Evolutionary conservation across 2,797 vertebrate species (phyloP), one percentile per base, ranked within the genome.

Genomic region (Morus bassanus): DNA sequence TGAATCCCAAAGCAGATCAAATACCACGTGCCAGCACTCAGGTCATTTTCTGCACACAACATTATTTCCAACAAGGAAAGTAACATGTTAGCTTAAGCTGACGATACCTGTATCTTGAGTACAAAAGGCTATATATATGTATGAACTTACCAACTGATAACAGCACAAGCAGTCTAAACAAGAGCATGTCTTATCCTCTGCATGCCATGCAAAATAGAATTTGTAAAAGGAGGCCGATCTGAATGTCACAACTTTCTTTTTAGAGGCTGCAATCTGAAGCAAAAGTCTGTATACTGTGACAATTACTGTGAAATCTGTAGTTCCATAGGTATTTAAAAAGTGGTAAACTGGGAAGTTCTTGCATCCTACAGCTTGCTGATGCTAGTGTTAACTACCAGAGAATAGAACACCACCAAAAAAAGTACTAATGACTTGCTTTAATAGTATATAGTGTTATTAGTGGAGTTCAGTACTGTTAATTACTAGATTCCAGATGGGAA

Each of bases 1-100:
- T 4, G 35, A 65, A 74, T 23, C 70, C 43, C 57, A 48, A 7
- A 1, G 10, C 33, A 63, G 13, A 59, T 18, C 53, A 67, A 63
- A 19, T 23, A 76, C 1, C 54, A 22, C 0, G 0, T 8, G 73
- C 10, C 46, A 76, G 54, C 19, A 46, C 81, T 8, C 30, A 5
- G 45, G 57, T 33, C 5, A 33, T 51, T n/a, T 60, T n/a, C 65
- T 51, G 57, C n/a, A 41, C 23, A n/a, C 63, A 76, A 4, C 4
- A 4, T 9, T 13, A 30, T 15, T 77, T 59, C 68, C 91, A 80
- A 7, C 19, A 64, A 63, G 43, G 31, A 51, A 80, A 64, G 24
- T 2, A 50, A 45, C 24, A 4, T 1, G 17, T 56, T 51, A 51
- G 45, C 30, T 65, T 27, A 77, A 61, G 57, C 25, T 67, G 51